A percentile compares a stretch with the other conserved stretches of the same genome.
Conservation (phyloP, 2,797 vertebrate genomes). For the Takifugu rubripes region DNA sequence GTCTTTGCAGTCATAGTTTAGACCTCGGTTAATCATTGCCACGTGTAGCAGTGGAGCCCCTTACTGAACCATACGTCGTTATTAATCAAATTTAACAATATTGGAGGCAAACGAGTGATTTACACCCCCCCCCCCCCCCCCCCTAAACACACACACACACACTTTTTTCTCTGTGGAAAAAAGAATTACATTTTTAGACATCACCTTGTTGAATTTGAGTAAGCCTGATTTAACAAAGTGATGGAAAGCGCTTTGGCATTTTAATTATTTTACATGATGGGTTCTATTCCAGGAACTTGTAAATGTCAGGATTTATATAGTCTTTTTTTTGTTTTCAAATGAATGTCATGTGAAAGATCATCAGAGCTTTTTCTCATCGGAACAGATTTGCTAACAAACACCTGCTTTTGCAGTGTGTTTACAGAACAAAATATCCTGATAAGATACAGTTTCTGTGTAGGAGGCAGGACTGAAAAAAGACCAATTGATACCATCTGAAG, state of each 20-base stretch:
- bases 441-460: not conserved
- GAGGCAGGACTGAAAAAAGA: not conserved
- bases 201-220: constrained; percentile 61
- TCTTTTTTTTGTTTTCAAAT: too few species aligned
- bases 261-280: constrained; percentile 66
- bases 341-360: too few species aligned
- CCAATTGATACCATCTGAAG: not conserved
- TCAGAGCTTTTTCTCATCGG: too few species aligned
- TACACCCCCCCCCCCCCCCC: constrained; percentile 42
- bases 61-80: constrained; percentile 43
- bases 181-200: constrained; percentile 53
- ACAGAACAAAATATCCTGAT: not conserved
- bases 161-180: constrained; percentile 60
- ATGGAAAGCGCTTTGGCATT: constrained; percentile 70
- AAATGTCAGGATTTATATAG: not conserved
- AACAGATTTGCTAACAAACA: too few species aligned
- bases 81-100: constrained; percentile 61
- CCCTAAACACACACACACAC: too few species aligned
- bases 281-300: not conserved
- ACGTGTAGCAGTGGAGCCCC: constrained; percentile 45
- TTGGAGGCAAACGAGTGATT: constrained; percentile 51
- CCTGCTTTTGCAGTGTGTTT: too few species aligned
- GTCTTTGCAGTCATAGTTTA: constrained; percentile 42
- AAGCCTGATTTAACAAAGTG: constrained; percentile 61
- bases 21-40: constrained; percentile 56